These are phyloP conservation scores for Amorpha juglandis DNA, from an alignment of 2,888 invertebrate species.

Conservation along the genomic window DNA sequence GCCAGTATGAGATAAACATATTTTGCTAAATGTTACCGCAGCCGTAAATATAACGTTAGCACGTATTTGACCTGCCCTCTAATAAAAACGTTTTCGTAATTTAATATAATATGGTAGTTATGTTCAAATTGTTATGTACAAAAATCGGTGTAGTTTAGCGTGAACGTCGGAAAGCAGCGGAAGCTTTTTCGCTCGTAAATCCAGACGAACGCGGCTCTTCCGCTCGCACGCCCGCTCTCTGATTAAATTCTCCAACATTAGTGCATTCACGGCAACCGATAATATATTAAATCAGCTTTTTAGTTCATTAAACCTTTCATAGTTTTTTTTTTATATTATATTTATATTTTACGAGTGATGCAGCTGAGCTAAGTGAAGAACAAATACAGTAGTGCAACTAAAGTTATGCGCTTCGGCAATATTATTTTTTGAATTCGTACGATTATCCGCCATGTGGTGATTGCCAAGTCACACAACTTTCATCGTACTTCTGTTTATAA, in stretches of 20 bases:
- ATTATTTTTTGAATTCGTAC: too few species aligned
- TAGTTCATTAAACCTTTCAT: constrained; percentile 6
- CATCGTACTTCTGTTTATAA: too few species aligned
- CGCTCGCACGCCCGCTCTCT: constrained; percentile 53
- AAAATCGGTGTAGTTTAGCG: constrained; percentile 48
- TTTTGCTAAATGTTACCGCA: constrained; percentile 21
- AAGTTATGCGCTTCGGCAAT: too few species aligned
- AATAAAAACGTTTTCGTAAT: constrained; percentile 32
- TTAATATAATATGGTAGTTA: constrained; percentile 40
- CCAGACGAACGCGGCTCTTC: constrained; percentile 57
- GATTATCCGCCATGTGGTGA: too few species aligned
- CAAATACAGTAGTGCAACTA: too few species aligned
- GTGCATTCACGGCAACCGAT: constrained; percentile 65
- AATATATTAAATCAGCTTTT: constrained; percentile 59
- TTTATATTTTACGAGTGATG: too few species aligned
- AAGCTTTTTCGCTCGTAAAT: constrained; percentile 71
- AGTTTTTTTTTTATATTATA: neutral
- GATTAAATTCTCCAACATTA: constrained; percentile 72
- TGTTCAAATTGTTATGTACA: constrained; percentile 47
- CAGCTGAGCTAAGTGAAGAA: too few species aligned
- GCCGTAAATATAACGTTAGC: constrained; percentile 15
- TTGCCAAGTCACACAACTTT: too few species aligned
- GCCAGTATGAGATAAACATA: constrained; percentile 4
- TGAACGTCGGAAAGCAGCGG: constrained; percentile 54
- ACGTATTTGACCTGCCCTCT: constrained; percentile 19